Evolutionary conservation across 2,888 invertebrate genomes (phyloP).

Genomic region (Shargacucullia verbasci): DNA sequence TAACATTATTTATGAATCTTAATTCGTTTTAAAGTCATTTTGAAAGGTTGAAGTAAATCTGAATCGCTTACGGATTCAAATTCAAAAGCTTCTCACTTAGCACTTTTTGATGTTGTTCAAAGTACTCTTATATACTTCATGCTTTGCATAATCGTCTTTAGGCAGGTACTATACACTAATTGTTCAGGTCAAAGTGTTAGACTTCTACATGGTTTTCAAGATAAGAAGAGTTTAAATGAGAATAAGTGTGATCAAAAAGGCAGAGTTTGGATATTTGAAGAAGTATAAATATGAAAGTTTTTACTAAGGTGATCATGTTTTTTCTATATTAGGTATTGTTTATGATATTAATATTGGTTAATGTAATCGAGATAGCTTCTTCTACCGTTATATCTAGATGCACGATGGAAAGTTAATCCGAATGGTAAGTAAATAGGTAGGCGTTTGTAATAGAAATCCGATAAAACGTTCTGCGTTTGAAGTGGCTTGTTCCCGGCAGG

Average conservation of each 20-base stretch:
- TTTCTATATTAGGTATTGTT: too few relatives aligned
- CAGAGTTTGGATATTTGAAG: constrained; percentile 22
- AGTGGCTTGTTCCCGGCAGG: constrained; percentile 68
- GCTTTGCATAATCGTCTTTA: constrained; percentile 9
- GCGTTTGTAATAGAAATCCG: constrained; percentile 62
- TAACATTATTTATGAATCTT: constrained; percentile 57
- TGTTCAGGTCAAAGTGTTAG: constrained; percentile 1
- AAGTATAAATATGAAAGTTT: too few relatives aligned
- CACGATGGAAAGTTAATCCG: constrained; percentile 34
- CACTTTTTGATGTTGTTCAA: constrained; percentile 12
- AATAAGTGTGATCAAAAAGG: constrained; percentile 44
- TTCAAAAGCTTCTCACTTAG: constrained; percentile 14
- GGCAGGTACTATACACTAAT: background rate
- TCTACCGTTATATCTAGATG: too few relatives aligned
- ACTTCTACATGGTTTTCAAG: background rate
- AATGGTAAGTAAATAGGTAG: constrained; percentile 54
- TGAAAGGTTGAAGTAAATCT: constrained; percentile 19
- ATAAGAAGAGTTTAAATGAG: constrained; percentile 12
- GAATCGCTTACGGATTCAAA: constrained; percentile 18
- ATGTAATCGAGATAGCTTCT: too few relatives aligned
- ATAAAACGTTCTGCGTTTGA: constrained; percentile 72
- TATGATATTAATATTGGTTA: too few relatives aligned
- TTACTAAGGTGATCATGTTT: too few relatives aligned
- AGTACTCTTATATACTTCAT: constrained; percentile 22
- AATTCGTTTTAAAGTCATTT: constrained; percentile 59